Percentiles rank a stretch among this genome's conserved stretches.
These are phyloP conservation scores for Petrocephalus sullivani DNA, from an alignment of 2,797 vertebrate genomes.

Conservation along the genomic window DNA sequence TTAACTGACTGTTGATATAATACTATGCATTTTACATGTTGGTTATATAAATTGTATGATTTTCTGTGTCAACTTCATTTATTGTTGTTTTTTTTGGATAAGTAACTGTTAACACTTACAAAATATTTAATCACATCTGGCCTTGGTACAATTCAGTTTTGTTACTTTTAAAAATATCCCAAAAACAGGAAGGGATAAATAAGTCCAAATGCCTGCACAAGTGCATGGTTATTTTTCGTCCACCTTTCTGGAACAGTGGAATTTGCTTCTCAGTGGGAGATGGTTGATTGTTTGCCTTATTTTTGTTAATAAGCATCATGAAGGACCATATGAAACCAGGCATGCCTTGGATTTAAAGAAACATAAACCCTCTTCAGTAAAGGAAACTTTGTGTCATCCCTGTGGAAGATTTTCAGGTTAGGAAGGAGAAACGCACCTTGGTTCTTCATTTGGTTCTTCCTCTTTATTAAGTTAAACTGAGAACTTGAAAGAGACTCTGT, in stretches of 20 bases:
- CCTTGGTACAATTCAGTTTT: background rate
- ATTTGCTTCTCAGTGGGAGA: background rate
- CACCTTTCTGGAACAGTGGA: background rate
- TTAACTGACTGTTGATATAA: background rate
- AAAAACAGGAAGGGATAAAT: background rate
- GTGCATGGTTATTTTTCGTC: background rate
- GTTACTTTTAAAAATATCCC: background rate
- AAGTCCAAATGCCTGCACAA: background rate
- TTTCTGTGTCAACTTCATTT: background rate
- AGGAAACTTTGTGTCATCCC: background rate
- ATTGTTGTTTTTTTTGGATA: background rate
- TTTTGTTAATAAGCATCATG: background rate
- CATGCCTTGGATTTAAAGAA: background rate
- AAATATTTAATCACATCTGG: background rate
- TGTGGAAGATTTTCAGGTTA: background rate
- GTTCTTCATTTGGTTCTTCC: background rate
- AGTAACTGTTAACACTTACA: background rate
- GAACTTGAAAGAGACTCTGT: background rate
- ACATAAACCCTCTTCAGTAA: background rate
- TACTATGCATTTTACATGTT: background rate
- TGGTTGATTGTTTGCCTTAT: background rate
- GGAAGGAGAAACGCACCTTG: background rate
- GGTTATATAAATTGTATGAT: background rate
- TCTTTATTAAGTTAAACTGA: conserved; percentile 1
- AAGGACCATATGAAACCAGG: background rate